Evolutionary conservation across 1,140 invertebrate genomes (phyloP).

Genomic region (Cydia fagiglandana): DNA sequence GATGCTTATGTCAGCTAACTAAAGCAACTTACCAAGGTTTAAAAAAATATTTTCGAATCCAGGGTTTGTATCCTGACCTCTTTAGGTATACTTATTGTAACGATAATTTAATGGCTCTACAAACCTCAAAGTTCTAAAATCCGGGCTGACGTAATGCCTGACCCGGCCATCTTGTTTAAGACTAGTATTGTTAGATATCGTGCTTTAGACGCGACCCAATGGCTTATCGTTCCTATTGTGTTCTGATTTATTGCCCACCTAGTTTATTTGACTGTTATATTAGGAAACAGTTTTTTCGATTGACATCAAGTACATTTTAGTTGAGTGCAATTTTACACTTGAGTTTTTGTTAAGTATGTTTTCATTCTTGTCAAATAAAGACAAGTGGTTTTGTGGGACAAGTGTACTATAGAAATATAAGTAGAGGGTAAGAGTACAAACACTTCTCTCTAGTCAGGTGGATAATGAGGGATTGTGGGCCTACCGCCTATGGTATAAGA

Average conservation of each 20-base stretch:
- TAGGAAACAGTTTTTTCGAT: constrained; percentile 3
- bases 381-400: no score
- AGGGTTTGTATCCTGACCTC: not conserved
- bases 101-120: not conserved
- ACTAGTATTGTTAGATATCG: constrained; percentile 15
- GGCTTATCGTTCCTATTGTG: constrained; percentile 21
- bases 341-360: not conserved
- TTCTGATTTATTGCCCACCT: constrained; percentile 21
- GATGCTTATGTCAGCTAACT: no score
- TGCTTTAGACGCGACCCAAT: constrained; percentile 19
- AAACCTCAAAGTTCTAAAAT: not conserved
- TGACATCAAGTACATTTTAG: not conserved
- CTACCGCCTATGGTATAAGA: no score
- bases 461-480: not conserved
- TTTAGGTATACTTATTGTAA: not conserved
- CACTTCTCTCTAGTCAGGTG: no score
- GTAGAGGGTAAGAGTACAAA: no score
- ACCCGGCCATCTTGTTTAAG: constrained; percentile 5
- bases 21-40: no score
- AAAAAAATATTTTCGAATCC: not conserved
- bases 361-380: no score
- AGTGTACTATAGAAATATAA: no score
- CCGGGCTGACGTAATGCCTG: not conserved
- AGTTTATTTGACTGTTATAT: constrained; percentile 9
- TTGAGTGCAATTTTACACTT: constrained; percentile 6